Evolutionary conservation across 2,113 vertebrate genomes (phyloP).

Genomic region (Dromiciops gliroides): DNA sequence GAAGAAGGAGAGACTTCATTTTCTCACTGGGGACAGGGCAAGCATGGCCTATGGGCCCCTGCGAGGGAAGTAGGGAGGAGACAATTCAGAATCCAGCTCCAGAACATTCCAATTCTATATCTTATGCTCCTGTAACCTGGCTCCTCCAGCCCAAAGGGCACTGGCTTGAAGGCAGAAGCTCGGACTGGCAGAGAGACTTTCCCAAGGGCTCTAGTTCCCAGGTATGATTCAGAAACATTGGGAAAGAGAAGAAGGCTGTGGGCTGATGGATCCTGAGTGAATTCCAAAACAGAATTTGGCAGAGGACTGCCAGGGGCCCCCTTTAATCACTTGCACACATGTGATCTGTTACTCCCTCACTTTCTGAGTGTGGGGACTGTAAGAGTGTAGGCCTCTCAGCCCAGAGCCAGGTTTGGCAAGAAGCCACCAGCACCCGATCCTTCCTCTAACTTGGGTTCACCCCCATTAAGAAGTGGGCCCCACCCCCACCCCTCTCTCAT

Average conservation of each 20-base stretch:
- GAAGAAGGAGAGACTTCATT: not conserved
- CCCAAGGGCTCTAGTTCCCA: not conserved
- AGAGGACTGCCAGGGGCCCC: not conserved
- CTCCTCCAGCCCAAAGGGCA: not conserved
- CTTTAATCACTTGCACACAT: not conserved
- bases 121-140: not conserved
- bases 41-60: not conserved
- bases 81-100: not conserved
- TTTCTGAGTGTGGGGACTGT: not conserved
- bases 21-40: not conserved
- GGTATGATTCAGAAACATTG: not conserved
- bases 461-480: not conserved
- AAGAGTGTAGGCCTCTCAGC: not conserved
- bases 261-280: not conserved
- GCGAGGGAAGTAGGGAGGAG: not conserved
- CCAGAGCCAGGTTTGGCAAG: not conserved
- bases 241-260: not conserved
- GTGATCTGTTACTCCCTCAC: not conserved
- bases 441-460: not conserved
- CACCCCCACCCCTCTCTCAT: not conserved
- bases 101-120: not conserved
- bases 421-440: not conserved
- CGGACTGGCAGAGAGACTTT: not conserved
- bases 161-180: not conserved
- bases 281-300: not conserved